Evolutionary conservation across 2,113 vertebrate genomes (phyloP).

Genomic region (Felis catus): DNA sequence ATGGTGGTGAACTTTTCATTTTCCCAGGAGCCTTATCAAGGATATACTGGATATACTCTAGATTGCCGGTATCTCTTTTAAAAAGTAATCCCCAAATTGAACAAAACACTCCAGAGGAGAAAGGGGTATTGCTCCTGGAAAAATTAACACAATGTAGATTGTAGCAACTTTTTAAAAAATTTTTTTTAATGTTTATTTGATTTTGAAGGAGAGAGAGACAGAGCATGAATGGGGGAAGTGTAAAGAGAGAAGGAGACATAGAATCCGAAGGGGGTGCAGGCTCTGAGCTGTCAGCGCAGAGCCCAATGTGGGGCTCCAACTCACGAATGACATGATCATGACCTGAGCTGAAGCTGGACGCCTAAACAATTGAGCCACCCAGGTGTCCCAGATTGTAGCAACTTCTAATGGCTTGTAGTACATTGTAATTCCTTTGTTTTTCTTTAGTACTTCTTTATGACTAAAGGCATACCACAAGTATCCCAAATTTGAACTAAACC

Average conservation of each 20-base stretch:
- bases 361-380: too few relatives aligned
- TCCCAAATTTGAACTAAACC: constrained; percentile 24
- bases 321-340: too few relatives aligned
- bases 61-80: background rate
- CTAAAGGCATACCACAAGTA: background rate
- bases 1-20: background rate
- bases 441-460: background rate
- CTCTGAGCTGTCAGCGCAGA: too few relatives aligned
- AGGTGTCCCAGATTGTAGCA: background rate
- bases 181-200: too few relatives aligned
- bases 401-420: background rate
- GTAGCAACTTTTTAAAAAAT: background rate
- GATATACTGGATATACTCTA: background rate
- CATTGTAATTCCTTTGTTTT: constrained; percentile 35
- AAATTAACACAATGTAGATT: background rate
- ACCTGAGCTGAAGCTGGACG: too few relatives aligned
- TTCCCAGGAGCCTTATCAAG: background rate
- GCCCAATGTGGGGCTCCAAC: too few relatives aligned
- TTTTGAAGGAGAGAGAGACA: too few relatives aligned
- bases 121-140: background rate
- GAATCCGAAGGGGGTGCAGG: too few relatives aligned
- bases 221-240: too few relatives aligned
- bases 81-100: background rate
- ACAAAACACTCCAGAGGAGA: background rate
- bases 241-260: too few relatives aligned